Evolutionary conservation across 2,113 vertebrate species (phyloP).

Genomic region (Chelonoidis abingdonii): DNA sequence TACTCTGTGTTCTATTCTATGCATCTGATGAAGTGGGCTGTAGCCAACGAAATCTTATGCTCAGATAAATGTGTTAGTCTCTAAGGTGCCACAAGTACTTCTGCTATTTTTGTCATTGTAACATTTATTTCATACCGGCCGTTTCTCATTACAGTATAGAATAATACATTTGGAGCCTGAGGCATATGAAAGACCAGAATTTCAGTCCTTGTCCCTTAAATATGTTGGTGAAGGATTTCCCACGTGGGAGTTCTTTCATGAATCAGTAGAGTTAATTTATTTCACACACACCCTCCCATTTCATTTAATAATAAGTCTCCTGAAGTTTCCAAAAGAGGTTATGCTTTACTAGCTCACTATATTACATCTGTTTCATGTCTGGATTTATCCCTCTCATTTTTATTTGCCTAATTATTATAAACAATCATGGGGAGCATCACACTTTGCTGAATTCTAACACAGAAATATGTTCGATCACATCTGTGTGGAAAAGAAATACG

Average conservation of each 20-base stretch:
- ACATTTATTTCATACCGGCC: background rate
- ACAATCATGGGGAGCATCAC: background rate
- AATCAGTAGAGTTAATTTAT: slow-evolving; percentile 8
- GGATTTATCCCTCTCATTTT: background rate
- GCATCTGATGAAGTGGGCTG: too few relatives aligned
- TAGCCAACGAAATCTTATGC: too few relatives aligned
- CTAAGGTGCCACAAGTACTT: too few relatives aligned
- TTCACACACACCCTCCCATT: slow-evolving; percentile 15
- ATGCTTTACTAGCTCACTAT: background rate
- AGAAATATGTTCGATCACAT: background rate
- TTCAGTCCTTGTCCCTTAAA: background rate
- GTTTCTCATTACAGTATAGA: background rate
- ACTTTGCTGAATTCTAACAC: background rate
- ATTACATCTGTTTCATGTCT: background rate
- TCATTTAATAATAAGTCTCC: slow-evolving; percentile 1
- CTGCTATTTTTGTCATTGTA: background rate
- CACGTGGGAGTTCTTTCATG: background rate
- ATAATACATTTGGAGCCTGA: background rate
- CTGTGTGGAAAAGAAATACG: slow-evolving; percentile 8
- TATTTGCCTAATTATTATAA: slow-evolving; percentile 9
- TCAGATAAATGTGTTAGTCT: too few relatives aligned
- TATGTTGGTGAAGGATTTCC: slow-evolving; percentile 24
- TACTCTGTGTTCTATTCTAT: too few relatives aligned
- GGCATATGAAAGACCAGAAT: background rate
- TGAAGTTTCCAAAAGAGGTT: slow-evolving; percentile 6